Evolutionary conservation across 2,888 invertebrate species (phyloP).

Genomic region (Ryuthela nishihirai): DNA sequence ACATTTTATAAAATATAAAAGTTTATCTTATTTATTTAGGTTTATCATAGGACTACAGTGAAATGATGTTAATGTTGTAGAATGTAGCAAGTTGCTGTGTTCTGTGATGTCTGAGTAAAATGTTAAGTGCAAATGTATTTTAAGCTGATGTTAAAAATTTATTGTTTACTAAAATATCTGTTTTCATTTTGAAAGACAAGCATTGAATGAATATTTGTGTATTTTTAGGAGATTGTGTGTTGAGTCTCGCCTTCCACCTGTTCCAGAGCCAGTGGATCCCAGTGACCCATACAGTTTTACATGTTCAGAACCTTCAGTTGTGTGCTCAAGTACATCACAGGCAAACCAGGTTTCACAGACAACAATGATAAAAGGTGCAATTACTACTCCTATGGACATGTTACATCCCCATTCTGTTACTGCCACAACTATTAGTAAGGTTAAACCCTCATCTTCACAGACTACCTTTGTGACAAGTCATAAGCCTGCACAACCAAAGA

Average conservation of each 20-base stretch:
- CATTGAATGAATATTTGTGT: background rate
- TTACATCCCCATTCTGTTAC: slow-evolving; percentile 2
- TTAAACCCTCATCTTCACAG: background rate
- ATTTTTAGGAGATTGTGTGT: slow-evolving; percentile 2
- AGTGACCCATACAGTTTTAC: slow-evolving; percentile 2
- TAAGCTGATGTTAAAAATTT: no score
- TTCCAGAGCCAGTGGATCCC: slow-evolving; percentile 2
- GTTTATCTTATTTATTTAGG: no score
- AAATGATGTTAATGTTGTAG: no score
- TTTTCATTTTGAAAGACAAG: no score
- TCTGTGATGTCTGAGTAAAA: no score
- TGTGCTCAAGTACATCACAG: background rate
- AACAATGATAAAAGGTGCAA: background rate
- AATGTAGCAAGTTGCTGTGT: no score
- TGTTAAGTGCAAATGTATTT: no score
- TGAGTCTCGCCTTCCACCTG: background rate
- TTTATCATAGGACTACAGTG: no score
- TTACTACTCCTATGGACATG: background rate
- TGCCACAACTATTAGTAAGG: background rate
- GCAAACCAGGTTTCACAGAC: background rate
- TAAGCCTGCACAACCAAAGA: background rate
- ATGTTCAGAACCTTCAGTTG: background rate
- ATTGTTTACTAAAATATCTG: no score
- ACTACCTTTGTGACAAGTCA: background rate
- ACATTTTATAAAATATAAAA: no score